Percentiles rank a stretch among this genome's conserved stretches.
Conservation (phyloP, 2,888 invertebrate species). For the Acanthopleura granulata region DNA sequence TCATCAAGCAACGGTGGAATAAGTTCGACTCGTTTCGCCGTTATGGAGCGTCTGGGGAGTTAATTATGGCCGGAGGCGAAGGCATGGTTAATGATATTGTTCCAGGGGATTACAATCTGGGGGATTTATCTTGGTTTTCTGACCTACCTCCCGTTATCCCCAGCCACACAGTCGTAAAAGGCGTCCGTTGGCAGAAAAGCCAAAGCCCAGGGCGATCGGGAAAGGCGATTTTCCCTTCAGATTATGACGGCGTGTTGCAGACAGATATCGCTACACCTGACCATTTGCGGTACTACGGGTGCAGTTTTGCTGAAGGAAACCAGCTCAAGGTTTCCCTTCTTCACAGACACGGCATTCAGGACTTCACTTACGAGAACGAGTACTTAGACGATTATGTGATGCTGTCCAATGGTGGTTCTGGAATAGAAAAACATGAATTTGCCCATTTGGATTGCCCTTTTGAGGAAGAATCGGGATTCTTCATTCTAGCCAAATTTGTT, state of each 20-base stretch:
- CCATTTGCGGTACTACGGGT: conserved; percentile 35
- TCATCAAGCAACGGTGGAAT: conserved; percentile 35
- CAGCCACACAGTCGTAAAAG: conserved; percentile 31
- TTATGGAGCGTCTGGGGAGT: conserved; percentile 29
- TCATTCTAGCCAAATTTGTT: conserved; percentile 34
- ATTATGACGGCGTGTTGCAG: conserved; percentile 31
- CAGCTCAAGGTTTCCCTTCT: conserved; percentile 32
- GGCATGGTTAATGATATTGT: conserved; percentile 35
- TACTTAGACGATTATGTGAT: conserved; percentile 37
- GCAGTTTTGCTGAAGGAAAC: conserved; percentile 34
- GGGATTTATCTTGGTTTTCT: conserved; percentile 34
- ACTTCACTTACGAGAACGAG: conserved; percentile 40
- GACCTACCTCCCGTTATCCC: conserved; percentile 35
- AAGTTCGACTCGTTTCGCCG: conserved; percentile 34
- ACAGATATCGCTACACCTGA: conserved; percentile 36
- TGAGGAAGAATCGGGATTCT: conserved; percentile 33
- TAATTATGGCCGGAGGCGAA: conserved; percentile 34
- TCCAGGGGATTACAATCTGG: conserved; percentile 35
- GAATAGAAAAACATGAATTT: conserved; percentile 40
- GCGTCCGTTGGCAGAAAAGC: conserved; percentile 31
- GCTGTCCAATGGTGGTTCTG: conserved; percentile 26
- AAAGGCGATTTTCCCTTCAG: conserved; percentile 31
- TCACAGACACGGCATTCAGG: conserved; percentile 39
- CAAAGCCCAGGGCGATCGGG: conserved; percentile 30
- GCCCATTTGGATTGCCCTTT: conserved; percentile 42